Evolutionary conservation across 1,140 invertebrate genomes (phyloP).

Genomic region (Battus philenor): DNA sequence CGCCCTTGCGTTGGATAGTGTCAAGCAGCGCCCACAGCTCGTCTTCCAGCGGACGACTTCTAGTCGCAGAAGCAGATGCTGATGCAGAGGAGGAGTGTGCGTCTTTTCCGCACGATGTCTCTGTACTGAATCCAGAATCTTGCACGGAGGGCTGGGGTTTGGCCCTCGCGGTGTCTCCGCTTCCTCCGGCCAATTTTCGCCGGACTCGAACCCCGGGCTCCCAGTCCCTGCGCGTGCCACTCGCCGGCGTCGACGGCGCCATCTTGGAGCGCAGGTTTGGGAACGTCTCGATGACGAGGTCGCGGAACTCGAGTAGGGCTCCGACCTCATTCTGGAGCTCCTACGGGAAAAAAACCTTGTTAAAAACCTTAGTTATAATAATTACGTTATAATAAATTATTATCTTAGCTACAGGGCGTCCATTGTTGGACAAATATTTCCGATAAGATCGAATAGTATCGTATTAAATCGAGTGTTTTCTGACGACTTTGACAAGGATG

Average conservation of each 20-base stretch:
- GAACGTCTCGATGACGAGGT: conserved; percentile 93
- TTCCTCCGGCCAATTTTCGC: conserved; percentile 79
- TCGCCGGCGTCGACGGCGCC: conserved; percentile 68
- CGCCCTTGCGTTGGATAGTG: conserved; percentile 88
- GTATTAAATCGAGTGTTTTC: too few relatives aligned
- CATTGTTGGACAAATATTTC: too few relatives aligned
- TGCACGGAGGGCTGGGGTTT: conserved; percentile 84
- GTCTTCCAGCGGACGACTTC: conserved; percentile 78
- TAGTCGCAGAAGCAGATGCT: conserved; percentile 54
- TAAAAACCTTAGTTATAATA: background rate
- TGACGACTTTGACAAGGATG: too few relatives aligned
- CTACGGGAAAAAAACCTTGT: conserved; percentile 55
- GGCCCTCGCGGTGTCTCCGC: conserved; percentile 76
- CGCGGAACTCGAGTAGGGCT: conserved; percentile 90
- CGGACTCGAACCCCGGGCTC: conserved; percentile 86
- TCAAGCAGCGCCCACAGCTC: conserved; percentile 91
- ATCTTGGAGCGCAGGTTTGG: conserved; percentile 90
- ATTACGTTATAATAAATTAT: background rate
- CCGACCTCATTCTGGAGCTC: conserved; percentile 94
- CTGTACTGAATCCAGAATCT: conserved; percentile 90
- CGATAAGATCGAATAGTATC: too few relatives aligned
- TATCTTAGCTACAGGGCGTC: background rate
- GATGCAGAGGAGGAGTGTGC: conserved; percentile 81
- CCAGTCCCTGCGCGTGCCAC: conserved; percentile 79
- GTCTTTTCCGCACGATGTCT: conserved; percentile 86